These are phyloP conservation scores for Thumatha senex DNA, from an alignment of 2,888 invertebrate genomes.

Conservation along the genomic window DNA sequence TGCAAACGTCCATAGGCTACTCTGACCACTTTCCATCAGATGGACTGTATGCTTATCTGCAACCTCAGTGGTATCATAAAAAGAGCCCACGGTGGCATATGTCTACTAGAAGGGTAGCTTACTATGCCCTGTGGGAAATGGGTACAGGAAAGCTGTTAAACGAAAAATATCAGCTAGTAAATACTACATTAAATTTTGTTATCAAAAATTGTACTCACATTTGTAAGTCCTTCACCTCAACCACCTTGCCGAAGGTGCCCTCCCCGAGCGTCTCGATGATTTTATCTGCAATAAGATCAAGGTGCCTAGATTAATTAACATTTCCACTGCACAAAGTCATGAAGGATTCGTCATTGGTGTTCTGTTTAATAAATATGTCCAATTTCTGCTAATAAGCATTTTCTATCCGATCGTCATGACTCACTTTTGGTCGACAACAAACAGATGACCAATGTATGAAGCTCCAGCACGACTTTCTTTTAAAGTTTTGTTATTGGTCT, in stretches of 20 bases:
- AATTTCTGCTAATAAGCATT: conserved; percentile 18
- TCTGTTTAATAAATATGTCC: conserved; percentile 27
- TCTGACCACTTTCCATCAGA: too few relatives aligned
- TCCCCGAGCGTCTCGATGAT: conserved; percentile 99
- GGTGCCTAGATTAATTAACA: conserved; percentile 56
- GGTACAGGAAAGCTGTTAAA: too few relatives aligned
- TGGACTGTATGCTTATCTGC: too few relatives aligned
- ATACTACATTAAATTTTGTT: not conserved
- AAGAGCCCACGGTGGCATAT: too few relatives aligned
- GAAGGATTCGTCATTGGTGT: conserved; percentile 61
- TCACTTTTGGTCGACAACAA: conserved; percentile 4
- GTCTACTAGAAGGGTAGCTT: too few relatives aligned
- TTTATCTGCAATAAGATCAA: conserved; percentile 95
- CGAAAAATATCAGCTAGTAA: too few relatives aligned
- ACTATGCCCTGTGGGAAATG: too few relatives aligned
- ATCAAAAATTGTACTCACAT: conserved; percentile 86
- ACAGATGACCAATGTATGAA: conserved; percentile 41
- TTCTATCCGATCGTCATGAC: conserved; percentile 26
- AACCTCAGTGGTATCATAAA: too few relatives aligned
- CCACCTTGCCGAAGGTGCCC: conserved; percentile 99
- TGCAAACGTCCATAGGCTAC: too few relatives aligned
- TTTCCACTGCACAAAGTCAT: conserved; percentile 59
- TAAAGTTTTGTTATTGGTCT: conserved; percentile 31
- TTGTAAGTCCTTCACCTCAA: conserved; percentile 98
- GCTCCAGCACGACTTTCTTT: conserved; percentile 62